Evolutionary conservation across 1,140 invertebrate species (phyloP).

Genomic region (Capitella teleta): DNA sequence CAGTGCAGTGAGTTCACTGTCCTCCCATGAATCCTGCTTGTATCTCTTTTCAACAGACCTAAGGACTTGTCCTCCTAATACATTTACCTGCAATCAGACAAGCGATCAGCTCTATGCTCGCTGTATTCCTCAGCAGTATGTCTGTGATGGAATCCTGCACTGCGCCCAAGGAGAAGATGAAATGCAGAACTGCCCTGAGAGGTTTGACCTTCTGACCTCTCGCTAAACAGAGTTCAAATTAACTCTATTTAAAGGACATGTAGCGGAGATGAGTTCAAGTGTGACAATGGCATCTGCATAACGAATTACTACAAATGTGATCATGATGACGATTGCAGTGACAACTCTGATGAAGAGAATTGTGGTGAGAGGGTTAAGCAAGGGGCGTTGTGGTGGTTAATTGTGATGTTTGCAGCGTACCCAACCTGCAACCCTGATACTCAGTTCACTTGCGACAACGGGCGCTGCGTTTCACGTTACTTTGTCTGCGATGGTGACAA

Average conservation of each 20-base stretch:
- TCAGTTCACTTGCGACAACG: constrained; percentile 5
- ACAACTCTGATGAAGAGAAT: constrained; percentile 26
- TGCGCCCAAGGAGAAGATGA: constrained; percentile 18
- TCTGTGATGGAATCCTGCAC: constrained; percentile 54
- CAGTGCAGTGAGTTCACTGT: constrained; percentile 22
- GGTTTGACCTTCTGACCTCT: too few relatives aligned
- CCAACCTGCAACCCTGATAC: constrained; percentile 58
- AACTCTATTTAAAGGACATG: constrained; percentile 26
- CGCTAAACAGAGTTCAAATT: too few relatives aligned
- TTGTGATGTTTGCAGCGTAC: constrained; percentile 19
- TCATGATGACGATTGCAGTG: constrained; percentile 66
- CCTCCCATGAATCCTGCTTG: not conserved
- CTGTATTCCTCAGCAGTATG: not conserved
- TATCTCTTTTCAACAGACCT: not conserved
- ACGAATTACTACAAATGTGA: constrained; percentile 79
- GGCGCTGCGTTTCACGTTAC: not conserved
- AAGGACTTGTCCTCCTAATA: constrained; percentile 72
- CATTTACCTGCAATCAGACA: constrained; percentile 52
- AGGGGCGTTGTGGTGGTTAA: not conserved
- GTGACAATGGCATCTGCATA: constrained; percentile 76
- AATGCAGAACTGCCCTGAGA: constrained; percentile 4
- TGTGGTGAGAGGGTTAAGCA: not conserved
- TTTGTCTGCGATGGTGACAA: constrained; percentile 61
- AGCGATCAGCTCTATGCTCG: not conserved
- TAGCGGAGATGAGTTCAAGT: constrained; percentile 2